These are phyloP conservation scores for Venturia canescens DNA, from an alignment of 1,140 invertebrate species.

Conservation along the genomic window DNA sequence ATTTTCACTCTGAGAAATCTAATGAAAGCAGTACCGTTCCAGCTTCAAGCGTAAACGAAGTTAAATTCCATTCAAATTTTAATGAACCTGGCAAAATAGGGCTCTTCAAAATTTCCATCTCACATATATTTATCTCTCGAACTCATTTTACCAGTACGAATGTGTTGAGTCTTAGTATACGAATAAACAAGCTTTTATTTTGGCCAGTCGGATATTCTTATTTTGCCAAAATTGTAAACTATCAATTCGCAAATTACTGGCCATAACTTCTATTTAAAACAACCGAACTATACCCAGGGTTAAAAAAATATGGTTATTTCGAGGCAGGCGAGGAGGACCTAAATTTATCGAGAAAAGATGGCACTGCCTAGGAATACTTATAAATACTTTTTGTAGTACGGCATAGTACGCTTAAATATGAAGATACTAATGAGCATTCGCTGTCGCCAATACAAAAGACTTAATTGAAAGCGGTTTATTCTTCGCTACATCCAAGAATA, in stretches of 20 bases:
- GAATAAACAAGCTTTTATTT: neutral
- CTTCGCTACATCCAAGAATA: neutral
- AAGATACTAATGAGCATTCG: too few species aligned
- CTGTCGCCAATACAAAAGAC: too few species aligned
- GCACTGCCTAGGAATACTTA: too few species aligned
- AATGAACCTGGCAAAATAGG: neutral
- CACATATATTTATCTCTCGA: neutral
- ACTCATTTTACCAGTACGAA: neutral
- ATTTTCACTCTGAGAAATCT: conserved; percentile 9
- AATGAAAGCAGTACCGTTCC: conserved; percentile 2
- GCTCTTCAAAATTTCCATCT: neutral
- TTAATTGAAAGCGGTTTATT: neutral
- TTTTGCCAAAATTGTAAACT: too few species aligned
- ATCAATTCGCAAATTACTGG: too few species aligned
- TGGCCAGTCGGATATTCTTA: neutral
- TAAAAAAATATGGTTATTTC: too few species aligned
- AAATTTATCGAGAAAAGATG: too few species aligned
- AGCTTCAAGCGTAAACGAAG: neutral
- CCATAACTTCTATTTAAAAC: too few species aligned
- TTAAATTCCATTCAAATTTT: neutral
- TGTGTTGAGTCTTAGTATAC: neutral
- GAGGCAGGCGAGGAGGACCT: too few species aligned
- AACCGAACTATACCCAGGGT: too few species aligned
- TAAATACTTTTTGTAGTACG: too few species aligned
- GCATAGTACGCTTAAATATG: too few species aligned